Base-by-base conservation (phyloP, 2,797 vertebrate genomes). In the Lophotriccus pileatus region DNA sequence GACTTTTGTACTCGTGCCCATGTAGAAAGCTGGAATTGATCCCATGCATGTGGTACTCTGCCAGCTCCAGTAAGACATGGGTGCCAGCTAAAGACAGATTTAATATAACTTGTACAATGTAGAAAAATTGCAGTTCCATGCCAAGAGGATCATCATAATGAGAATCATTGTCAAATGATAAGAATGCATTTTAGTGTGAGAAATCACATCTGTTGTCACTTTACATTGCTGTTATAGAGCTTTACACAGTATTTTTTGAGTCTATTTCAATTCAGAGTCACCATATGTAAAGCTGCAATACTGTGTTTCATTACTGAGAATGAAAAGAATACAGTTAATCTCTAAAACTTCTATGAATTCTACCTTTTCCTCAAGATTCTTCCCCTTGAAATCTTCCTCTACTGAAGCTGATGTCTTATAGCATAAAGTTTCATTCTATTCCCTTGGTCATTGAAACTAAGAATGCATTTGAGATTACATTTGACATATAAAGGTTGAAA, bases 191-290 rank as follows among this genome's bases (percentile, higher is more conserved):
- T 94, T 69, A 80, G 70, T 94, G 87, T 59, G 82, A 93, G 79
- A 92, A 91, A 95, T 89, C 84, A 87, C 95, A 95, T 96, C 94
- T 96, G 89, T 91, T 96, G 73, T 86, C 73, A 88, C 84, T 85
- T 95, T 89, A 94, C 46, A 36, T 63, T 80, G 62, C 47, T 0
- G 0, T 70, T 87, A 83, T 1, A 75, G 49, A 80, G 72, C 39
- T 89, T 66, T 87, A 69, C 55, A 55, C 21, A 58, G 58, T 50
- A 55, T 58, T 77, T 92, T 94, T 66, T 72, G 30, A 83, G 78
- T 62, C 72, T 85, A n/a, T 69, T 95, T 92, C 66, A 63, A 59
- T 72, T 84, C n/a, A 79, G 53, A 88, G 39, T 64, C 69, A 72
- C 78, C 7, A 5, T 72, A 92, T 44, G 36, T 69, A 85, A 95